A percentile compares a stretch with the other conserved stretches of the same genome.
These are phyloP conservation scores for Syngnathus scovelli DNA, from an alignment of 2,113 vertebrate genomes.

Conservation along the genomic window DNA sequence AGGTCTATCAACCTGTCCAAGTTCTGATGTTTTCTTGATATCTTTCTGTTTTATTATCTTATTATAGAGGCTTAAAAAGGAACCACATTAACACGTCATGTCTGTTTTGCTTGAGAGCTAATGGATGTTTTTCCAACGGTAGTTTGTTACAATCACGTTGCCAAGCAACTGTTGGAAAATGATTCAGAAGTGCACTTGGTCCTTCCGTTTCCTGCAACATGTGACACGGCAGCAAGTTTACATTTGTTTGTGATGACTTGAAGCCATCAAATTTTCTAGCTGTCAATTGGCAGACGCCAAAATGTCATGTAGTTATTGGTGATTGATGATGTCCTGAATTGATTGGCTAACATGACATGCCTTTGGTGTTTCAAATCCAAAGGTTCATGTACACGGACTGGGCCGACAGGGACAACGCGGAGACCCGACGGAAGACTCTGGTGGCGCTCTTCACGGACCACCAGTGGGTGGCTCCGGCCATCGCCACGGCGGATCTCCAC, in stretches of 20 bases:
- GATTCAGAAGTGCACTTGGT: background rate
- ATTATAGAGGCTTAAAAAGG: too few relatives aligned
- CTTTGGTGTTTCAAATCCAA: background rate
- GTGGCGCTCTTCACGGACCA: conserved; percentile 95
- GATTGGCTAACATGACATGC: background rate
- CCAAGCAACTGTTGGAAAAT: conserved; percentile 2
- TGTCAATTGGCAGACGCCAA: background rate
- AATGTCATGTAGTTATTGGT: background rate
- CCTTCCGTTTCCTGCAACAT: background rate
- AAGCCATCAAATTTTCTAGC: background rate
- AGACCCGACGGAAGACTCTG: conserved; percentile 85
- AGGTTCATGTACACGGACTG: conserved; percentile 99
- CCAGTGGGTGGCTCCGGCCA: conserved; percentile 95
- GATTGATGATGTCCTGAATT: background rate
- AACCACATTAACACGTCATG: background rate
- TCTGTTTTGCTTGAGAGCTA: background rate
- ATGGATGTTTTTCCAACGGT: background rate
- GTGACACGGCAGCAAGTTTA: background rate
- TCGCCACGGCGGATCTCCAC: conserved; percentile 92
- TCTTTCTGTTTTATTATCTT: background rate
- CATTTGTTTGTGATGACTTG: background rate
- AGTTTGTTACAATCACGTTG: background rate
- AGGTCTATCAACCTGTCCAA: background rate
- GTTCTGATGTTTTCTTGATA: background rate
- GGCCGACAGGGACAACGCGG: conserved; percentile 90